Evolutionary conservation across 2,888 invertebrate genomes (phyloP).

Genomic region (Polylopha cassiicola): DNA sequence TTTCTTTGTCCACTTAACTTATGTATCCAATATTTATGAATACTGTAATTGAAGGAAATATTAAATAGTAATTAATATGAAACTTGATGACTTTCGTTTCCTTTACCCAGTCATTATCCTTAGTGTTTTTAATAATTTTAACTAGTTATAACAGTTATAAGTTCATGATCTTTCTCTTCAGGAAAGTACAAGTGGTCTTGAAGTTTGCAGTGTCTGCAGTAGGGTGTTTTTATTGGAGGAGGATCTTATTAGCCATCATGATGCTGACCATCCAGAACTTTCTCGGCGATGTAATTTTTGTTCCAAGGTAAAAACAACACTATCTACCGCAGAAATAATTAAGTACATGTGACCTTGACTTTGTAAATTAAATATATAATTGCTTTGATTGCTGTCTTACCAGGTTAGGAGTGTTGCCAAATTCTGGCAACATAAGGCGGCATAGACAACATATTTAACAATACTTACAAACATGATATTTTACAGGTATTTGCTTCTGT

Average conservation of each 20-base stretch:
- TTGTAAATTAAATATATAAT: too few species aligned
- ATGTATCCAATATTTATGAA: neutral
- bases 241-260: conserved; percentile 54
- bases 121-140: neutral
- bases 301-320: conserved; percentile 49
- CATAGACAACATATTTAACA: too few species aligned
- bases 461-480: neutral
- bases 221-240: conserved; percentile 48
- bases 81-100: too few species aligned
- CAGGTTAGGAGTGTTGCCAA: too few species aligned
- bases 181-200: conserved; percentile 36
- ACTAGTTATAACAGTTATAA: too few species aligned
- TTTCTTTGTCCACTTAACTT: neutral
- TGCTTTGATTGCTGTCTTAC: too few species aligned
- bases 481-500: conserved; percentile 63
- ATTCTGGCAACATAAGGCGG: too few species aligned
- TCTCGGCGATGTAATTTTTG: conserved; percentile 73
- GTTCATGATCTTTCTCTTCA: conserved; percentile 26
- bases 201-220: conserved; percentile 55
- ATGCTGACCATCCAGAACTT: conserved; percentile 64
- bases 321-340: neutral
- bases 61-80: too few species aligned
- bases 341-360: neutral
- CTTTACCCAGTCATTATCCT: too few species aligned
- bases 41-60: too few species aligned